phyloP scores from a whole-genome alignment of 2,113 vertebrate species.

The Prunella himalayana region DNA sequence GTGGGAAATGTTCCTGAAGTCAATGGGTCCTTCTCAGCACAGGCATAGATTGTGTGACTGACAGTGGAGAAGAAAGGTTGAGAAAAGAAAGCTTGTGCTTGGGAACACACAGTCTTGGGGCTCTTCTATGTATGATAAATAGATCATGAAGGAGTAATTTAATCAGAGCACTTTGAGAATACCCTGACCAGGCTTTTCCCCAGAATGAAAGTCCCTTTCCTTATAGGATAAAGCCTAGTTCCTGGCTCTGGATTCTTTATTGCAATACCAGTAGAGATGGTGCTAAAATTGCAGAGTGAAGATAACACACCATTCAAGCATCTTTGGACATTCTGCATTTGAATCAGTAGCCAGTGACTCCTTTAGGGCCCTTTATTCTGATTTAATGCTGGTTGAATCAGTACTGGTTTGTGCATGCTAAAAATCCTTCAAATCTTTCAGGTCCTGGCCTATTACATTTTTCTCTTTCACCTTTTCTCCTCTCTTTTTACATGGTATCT shows the following conservation, averaged over 20 bases:
- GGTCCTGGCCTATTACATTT: neutral
- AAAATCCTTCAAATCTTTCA: neutral
- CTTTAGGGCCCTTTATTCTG: neutral
- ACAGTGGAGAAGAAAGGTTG: neutral
- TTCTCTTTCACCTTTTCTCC: neutral
- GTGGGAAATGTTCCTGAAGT: neutral
- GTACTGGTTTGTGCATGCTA: neutral
- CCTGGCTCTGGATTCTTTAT: neutral
- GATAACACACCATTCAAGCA: neutral
- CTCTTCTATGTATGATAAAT: neutral
- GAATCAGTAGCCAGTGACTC: neutral
- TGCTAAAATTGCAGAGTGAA: neutral
- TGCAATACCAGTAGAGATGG: neutral
- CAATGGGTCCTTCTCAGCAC: neutral
- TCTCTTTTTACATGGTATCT: neutral
- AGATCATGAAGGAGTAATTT: neutral
- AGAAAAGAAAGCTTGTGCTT: neutral
- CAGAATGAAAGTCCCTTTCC: neutral
- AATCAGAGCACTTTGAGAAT: neutral
- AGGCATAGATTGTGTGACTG: neutral
- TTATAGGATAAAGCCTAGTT: neutral
- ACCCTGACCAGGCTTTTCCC: neutral
- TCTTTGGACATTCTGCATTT: neutral
- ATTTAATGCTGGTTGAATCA: neutral
- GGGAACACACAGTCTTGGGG: neutral